Conservation (phyloP, 2,113 vertebrate species). For the Tricholaema leucomelas region DNA sequence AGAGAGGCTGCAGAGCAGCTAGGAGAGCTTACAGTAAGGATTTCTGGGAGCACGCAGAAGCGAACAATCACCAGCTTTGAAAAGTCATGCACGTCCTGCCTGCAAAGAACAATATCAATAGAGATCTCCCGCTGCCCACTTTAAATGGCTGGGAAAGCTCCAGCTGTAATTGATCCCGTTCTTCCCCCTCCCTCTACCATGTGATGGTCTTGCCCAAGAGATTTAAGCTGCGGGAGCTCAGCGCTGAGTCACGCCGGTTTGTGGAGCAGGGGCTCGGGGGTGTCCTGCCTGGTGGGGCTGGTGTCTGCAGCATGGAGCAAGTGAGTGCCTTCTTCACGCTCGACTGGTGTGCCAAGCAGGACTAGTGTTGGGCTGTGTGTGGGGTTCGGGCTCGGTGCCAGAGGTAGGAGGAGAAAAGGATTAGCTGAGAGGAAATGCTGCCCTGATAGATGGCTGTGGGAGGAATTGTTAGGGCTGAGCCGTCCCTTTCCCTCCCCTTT, state of each 20-base stretch:
- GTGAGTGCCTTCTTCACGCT: neutral
- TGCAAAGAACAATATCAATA: accelerated
- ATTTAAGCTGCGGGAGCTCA: neutral
- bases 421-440: neutral
- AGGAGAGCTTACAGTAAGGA: neutral
- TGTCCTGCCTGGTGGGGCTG: neutral
- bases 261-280: neutral
- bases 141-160: neutral
- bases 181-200: neutral
- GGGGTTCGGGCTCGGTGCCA: neutral
- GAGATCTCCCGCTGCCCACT: neutral
- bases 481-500: neutral
- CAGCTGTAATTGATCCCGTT: neutral
- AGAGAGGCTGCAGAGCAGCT: neutral
- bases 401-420: neutral
- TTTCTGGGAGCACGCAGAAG: neutral
- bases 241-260: neutral
- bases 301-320: constrained; percentile 21
- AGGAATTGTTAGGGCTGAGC: neutral
- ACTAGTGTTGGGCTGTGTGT: accelerated
- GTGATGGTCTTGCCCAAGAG: neutral
- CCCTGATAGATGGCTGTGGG: neutral
- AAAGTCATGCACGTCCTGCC: neutral
- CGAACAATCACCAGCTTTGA: neutral
- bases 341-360: accelerated